Base-by-base conservation (phyloP, 2,888 invertebrate genomes). In the Chironomus riparius region DNA sequence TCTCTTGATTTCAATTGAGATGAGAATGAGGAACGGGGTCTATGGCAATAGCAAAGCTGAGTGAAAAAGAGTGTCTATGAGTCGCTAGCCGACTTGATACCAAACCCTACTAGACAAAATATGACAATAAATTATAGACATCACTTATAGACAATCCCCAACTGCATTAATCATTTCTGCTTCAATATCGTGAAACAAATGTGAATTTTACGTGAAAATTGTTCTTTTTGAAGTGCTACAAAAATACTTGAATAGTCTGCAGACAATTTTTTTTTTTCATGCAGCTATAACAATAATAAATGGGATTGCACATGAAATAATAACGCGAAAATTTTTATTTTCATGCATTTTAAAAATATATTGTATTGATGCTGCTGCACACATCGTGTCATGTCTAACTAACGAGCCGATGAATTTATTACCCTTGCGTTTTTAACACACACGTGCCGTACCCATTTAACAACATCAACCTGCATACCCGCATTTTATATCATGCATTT, bases 401-500 rank as follows among this genome's bases (percentile, higher is more conserved):
- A 56, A 56, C 56, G 6, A 56, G 56, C 56, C 56, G 56, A 56
- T 56, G 56, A 56, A 56, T 56, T 56, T 56, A 56, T 56, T 56
- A 18, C 56, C 18, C 18, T 56, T 56, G 15, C 56, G 38, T 56
- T 56, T 15, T 18, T 18, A 56, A 56, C 18, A 65, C 18, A 65
- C 65, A 65, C 65, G 65, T 65, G 65, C 65, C 65, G 3, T 65
- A 24, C 22, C 65, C 65, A 65, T 65, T 65, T 65, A 65, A 65
- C 56, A 15, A 56, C 65, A 65, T 65, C 65, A 65, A 65, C 65
- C 65, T 65, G 65, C 65, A 65, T 65, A 38, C 65, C 65, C 65
- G 65, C 24, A 65, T 65, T 65, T 28, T 28, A 28, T 28, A 4
- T 38, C 38, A 10, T 38, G 38, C 38, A 38, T 38, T 38, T 38